phyloP scores from a whole-genome alignment of 1,140 invertebrate species.

The Drosophila eugracilis region DNA sequence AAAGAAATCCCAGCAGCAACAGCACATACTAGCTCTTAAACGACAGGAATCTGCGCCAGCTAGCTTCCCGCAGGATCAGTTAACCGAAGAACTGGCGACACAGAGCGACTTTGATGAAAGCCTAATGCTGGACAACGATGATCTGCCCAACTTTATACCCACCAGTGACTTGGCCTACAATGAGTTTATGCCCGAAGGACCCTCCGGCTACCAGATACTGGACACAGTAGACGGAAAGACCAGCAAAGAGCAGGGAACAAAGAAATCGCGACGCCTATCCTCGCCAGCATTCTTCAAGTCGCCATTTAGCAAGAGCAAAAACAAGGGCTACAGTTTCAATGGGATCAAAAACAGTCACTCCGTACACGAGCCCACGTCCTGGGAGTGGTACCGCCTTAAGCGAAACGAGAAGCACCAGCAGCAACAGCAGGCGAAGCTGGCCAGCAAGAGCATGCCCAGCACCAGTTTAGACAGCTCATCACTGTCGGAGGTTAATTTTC shows the following conservation, averaged over 20 bases:
- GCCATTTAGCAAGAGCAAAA: conserved; percentile 85
- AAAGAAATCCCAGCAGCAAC: conserved; percentile 54
- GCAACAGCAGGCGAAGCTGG: conserved; percentile 27
- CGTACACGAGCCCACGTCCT: conserved; percentile 80
- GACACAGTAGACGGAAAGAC: conserved; percentile 82
- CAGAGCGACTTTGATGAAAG: conserved; percentile 76
- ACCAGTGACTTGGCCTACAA: conserved; percentile 80
- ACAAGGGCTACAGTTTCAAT: conserved; percentile 51
- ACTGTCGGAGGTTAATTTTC: conserved; percentile 75
- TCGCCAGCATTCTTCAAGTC: conserved; percentile 89
- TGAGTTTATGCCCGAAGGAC: conserved; percentile 84
- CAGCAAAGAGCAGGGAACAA: conserved; percentile 70
- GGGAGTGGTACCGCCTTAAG: conserved; percentile 83
- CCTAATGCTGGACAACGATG: conserved; percentile 79
- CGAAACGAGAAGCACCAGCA: conserved; percentile 60
- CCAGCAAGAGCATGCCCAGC: conserved; percentile 43
- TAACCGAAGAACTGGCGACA: conserved; percentile 34
- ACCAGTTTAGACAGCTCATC: conserved; percentile 73
- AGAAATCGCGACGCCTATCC: conserved; percentile 85
- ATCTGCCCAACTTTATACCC: conserved; percentile 79
- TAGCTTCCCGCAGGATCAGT: conserved; percentile 12
- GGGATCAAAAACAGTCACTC: conserved; percentile 63
- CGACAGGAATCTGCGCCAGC: conserved; percentile 73
- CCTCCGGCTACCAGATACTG: conserved; percentile 74
- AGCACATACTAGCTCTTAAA: conserved; percentile 32